These are phyloP conservation scores for Caenorhabditis tropicalis DNA, from an alignment of 1,140 invertebrate species.

Conservation along the genomic window DNA sequence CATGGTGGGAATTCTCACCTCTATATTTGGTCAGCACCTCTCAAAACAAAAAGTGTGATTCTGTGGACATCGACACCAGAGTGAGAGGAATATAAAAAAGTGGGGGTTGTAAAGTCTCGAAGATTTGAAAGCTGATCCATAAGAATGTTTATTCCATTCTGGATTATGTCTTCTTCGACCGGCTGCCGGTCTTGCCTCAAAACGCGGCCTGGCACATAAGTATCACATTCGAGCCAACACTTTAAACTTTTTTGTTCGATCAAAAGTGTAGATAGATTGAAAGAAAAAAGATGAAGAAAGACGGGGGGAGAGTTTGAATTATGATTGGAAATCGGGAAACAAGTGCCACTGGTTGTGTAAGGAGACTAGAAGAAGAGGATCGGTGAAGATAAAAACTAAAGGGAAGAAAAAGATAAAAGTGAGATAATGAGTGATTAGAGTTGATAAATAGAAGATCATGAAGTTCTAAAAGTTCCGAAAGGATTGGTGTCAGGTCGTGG, in stretches of 20 bases:
- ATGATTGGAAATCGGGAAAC: slow-evolving; percentile 22
- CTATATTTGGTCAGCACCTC: slow-evolving; percentile 21
- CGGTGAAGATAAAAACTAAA: background rate
- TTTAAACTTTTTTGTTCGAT: slow-evolving; percentile 36
- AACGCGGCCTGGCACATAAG: slow-evolving; percentile 30
- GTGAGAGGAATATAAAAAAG: background rate
- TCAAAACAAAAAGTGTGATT: background rate
- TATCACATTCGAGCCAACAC: slow-evolving; percentile 30
- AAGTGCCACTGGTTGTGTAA: background rate
- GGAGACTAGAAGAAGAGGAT: background rate
- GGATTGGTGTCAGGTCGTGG: background rate
- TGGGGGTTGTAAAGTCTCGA: background rate
- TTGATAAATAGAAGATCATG: background rate
- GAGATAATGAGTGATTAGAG: slow-evolving; percentile 27
- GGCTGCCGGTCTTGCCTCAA: background rate
- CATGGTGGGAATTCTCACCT: background rate
- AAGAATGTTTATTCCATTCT: slow-evolving; percentile 37
- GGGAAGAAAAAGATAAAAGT: background rate
- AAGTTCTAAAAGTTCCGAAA: slow-evolving; percentile 2
- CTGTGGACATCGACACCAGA: background rate
- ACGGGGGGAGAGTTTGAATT: slow-evolving; percentile 22
- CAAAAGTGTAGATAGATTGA: slow-evolving; percentile 29
- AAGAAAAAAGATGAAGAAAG: background rate
- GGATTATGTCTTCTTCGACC: slow-evolving; percentile 11
- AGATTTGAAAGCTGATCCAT: slow-evolving; percentile 31